Base-by-base conservation (phyloP, 2,113 vertebrate species). In the Tupaia chinensis region DNA sequence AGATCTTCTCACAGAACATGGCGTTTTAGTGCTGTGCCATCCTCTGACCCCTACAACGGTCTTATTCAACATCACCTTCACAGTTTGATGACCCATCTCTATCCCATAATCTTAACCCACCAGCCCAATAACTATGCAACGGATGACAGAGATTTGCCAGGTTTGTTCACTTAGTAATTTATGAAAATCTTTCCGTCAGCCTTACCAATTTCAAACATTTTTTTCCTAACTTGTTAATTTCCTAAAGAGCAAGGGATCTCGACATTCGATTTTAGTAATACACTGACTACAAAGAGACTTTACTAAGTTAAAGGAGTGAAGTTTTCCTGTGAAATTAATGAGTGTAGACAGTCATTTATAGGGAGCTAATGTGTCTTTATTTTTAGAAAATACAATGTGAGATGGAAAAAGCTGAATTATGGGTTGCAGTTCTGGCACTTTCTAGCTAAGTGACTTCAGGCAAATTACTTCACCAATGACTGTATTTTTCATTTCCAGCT, bases 151-250 rank as follows among this genome's bases (percentile, higher is more conserved):
- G 3, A 79, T 11, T 61, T 20, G 25, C 23, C 61, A 20, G 23
- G 12, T 87, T 54, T 92, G 12, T 29, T 90, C 34, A 76, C 23
- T 58, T 22, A n/a, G 25, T 69, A 69, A 74, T 69, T 85, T 29
- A 44, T 17, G 72, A 95, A 82, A 84, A 60, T 34, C 61, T 86
- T 81, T 61, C 32, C 27, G 8, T 7, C 44, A 27, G 70, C 25
- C 5, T 19, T 60, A 60, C n/a, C 13, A 27, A 88, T 73, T 53
- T 78, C 19, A 58, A 83, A 81, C 74, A 3, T 22, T 88, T 80
- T 74, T 73, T 70, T 69, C 72, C 56, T 77, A 22, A 95, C 53
- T 81, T 84, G 20, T 76, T 87, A 70, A 92, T 79, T 93, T 23
- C 34, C 53, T 58, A 63, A 86, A 94, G 79, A 82, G 16, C 66